Conservation (phyloP, 2,797 vertebrate genomes). For the Ispidina lecontei region DNA sequence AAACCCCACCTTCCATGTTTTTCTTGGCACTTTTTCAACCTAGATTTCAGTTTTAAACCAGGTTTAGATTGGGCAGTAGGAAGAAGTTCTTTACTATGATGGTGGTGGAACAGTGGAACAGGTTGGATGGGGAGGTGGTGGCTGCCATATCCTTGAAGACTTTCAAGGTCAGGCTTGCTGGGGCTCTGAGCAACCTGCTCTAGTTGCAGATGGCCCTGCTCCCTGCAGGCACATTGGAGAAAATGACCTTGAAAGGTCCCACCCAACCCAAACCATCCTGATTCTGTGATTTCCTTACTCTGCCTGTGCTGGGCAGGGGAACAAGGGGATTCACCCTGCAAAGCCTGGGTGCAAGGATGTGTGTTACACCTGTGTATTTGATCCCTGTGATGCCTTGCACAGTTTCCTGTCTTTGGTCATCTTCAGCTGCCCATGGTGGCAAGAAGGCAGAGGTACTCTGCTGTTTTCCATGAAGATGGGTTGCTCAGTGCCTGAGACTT, state of each 20-base stretch:
- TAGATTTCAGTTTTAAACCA: neutral
- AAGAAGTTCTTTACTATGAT: too few species aligned
- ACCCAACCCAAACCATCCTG: too few species aligned
- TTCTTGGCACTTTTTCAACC: neutral
- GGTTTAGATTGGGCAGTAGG: too few species aligned
- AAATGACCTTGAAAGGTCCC: too few species aligned
- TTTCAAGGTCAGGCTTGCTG: too few species aligned
- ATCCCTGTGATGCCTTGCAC: neutral
- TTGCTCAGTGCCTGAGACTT: neutral
- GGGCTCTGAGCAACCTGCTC: too few species aligned
- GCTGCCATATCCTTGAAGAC: too few species aligned
- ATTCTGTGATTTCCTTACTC: neutral
- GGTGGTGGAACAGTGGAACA: too few species aligned
- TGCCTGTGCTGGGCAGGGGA: neutral
- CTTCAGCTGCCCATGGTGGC: neutral
- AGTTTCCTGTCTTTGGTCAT: neutral
- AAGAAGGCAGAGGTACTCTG: neutral
- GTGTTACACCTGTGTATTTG: neutral
- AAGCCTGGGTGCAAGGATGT: neutral
- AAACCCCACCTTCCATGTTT: neutral
- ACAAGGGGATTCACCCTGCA: neutral
- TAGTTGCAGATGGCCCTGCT: too few species aligned
- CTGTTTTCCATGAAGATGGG: fast-evolving
- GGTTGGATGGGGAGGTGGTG: too few species aligned
- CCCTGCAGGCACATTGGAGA: too few species aligned